Conservation (phyloP, 2,888 invertebrate species). For the Agrochola circellaris region DNA sequence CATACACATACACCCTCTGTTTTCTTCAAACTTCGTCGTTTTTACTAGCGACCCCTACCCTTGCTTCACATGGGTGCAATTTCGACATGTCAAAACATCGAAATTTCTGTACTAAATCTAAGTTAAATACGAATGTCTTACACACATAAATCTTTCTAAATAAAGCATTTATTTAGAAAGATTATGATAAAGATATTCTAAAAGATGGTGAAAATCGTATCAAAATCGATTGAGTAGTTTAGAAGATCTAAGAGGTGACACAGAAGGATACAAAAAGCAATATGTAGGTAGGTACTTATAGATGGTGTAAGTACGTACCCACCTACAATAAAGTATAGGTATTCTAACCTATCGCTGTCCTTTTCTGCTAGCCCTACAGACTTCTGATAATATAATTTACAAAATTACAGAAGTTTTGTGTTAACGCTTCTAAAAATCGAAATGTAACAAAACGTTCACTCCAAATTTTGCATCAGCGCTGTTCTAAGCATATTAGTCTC, state of each 20-base stretch:
- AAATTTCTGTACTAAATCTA: neutral
- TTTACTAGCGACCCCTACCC: neutral
- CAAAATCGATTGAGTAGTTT: neutral
- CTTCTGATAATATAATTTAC: neutral
- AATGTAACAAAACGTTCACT: neutral
- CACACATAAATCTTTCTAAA: no score
- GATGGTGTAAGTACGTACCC: no score
- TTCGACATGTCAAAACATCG: neutral
- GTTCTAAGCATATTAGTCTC: constrained; percentile 62
- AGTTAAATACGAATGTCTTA: no score
- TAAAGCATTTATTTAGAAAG: no score
- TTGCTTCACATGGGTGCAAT: neutral
- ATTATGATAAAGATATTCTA: no score
- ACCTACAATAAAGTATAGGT: neutral
- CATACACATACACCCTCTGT: neutral
- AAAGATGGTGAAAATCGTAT: no score
- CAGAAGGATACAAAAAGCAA: neutral
- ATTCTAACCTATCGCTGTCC: neutral
- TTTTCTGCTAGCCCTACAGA: neutral
- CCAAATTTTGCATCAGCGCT: constrained; percentile 19
- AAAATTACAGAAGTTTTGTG: neutral
- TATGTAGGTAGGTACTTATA: neutral
- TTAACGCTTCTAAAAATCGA: neutral
- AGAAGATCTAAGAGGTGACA: neutral
- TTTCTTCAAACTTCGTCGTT: neutral